Base-by-base conservation (phyloP, 2,888 invertebrate genomes). In the Lepidocyrtoides sp. region DNA sequence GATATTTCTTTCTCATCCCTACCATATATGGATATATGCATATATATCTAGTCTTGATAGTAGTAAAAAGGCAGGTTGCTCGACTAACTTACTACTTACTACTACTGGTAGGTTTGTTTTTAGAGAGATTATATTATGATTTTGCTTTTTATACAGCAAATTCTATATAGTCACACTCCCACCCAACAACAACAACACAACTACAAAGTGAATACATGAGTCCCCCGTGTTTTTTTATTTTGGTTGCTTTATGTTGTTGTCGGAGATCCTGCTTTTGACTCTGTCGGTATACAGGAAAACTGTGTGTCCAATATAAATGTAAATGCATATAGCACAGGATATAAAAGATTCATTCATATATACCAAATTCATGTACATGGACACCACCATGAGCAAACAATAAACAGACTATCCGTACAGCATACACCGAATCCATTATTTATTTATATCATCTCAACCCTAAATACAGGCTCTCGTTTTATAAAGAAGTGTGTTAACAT, bases 341-440 rank as follows among this genome's bases (percentile, higher is more conserved):
- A 69, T 3, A 60, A 60, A 60, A 10, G 12, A 23, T 60, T 60
- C 60, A 51, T 51, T 77, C 36, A 69, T 69, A 36, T 69, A 36
- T 26, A n/a, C n/a, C n/a, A n/a, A 29, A 29, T 69, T 69, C 36
- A 81, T 69, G 36, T 36, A 69, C 36, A 63, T 83, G 83, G 48
- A 83, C 83, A 83, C 83, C 83, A 83, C 83, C 66, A 83, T 41
- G 87, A 87, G 87, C 79, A 77, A 75, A 87, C 87, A 87, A 87
- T 87, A 87, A 87, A 87, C 87, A 87, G 63, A 44, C 87, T 41
- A 63, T 75, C 83, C 66, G 48, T 83, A 44, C 44, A 17, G 75
- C 75, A 75, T 23, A 69, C 8, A 10, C n/a, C n/a, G 66, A 36
- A 69, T 23, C 66, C 14, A 36, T 17, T 20, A 69, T 69, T 69